Base-by-base conservation (phyloP, 2,888 invertebrate species). In the Globia sparganii region DNA sequence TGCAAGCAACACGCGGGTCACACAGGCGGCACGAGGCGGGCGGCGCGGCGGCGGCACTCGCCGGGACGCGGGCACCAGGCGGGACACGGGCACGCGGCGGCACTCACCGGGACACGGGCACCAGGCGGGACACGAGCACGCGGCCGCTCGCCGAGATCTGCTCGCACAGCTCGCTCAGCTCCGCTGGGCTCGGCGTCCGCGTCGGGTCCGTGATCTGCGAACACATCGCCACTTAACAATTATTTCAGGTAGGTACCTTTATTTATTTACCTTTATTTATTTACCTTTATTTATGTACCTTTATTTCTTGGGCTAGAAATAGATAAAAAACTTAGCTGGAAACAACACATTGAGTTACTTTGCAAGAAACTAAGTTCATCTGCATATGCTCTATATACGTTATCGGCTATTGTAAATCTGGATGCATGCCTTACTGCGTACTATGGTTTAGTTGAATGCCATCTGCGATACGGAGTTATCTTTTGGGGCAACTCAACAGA, bases 201-300 rank as follows among this genome's bases (percentile, higher is more conserved):
- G 91, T 88, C 3, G 96, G 95, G 82, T 96, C 96, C 25, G 92
- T 89, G 46, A 96, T 90, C 96, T 95, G 83, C 28, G 98, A 93
- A 92, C 97, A 97, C 53, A 97, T 34, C 1, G 11, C 11, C 18
- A 11, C 18, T 34, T 34, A 53, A 53, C 5, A 67, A 31, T 66
- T 6, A 28, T 58, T 56, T 56, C 53, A 56, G 11, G n/a, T 11
- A n/a, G 4, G 4, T n/a, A n/a, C 11, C 53, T 49, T 49, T 21
- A 21, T 49, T 43, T 21, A 49, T 49, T 49, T 49, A n/a, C n/a
- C n/a, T n/a, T n/a, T n/a, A n/a, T n/a, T n/a, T n/a, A n/a, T n/a
- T n/a, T n/a, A n/a, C n/a, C n/a, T n/a, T n/a, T n/a, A n/a, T n/a
- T n/a, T n/a, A n/a, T n/a, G n/a, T n/a, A n/a, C n/a, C n/a, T n/a